A percentile compares a stretch with the other conserved stretches of the same genome.
Evolutionary conservation across 2,888 invertebrate species (phyloP).

Genomic region (Drosophila diplacantha): DNA sequence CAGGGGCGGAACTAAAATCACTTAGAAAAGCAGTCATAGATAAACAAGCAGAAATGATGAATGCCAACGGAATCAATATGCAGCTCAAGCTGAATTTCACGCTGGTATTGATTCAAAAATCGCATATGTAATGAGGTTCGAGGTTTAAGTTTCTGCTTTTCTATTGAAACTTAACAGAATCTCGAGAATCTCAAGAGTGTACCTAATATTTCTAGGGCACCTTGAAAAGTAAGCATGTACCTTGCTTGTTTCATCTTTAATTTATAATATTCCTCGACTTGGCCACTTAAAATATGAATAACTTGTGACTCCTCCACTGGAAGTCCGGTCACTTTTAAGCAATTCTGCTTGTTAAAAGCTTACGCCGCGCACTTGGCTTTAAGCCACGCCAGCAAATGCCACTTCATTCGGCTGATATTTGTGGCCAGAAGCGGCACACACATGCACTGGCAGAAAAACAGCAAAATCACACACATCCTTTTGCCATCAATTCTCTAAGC

Average conservation of each 20-base stretch:
- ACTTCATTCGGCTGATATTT: conserved; percentile 72
- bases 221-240: too few relatives aligned
- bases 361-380: conserved; percentile 68
- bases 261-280: background rate
- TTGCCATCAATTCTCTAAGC: conserved; percentile 72
- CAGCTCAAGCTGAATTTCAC: conserved; percentile 9
- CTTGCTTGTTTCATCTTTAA: too few relatives aligned
- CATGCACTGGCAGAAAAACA: conserved; percentile 25
- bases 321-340: conserved; percentile 60
- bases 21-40: conserved; percentile 55
- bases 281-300: conserved; percentile 11
- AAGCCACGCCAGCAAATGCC: conserved; percentile 67
- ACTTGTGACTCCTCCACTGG: conserved; percentile 16
- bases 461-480: conserved; percentile 69
- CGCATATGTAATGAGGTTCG: conserved; percentile 1
- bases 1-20: conserved; percentile 53
- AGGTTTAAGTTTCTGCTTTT: background rate
- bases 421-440: conserved; percentile 46
- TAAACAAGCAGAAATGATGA: conserved; percentile 28
- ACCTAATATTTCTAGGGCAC: background rate
- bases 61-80: conserved; percentile 22
- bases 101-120: conserved; percentile 15
- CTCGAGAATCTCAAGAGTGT: accelerated
- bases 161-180: too few relatives aligned
- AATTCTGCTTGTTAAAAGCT: conserved; percentile 70